These are phyloP conservation scores for Isichthys henryi DNA, from an alignment of 2,113 vertebrate genomes.

Conservation along the genomic window DNA sequence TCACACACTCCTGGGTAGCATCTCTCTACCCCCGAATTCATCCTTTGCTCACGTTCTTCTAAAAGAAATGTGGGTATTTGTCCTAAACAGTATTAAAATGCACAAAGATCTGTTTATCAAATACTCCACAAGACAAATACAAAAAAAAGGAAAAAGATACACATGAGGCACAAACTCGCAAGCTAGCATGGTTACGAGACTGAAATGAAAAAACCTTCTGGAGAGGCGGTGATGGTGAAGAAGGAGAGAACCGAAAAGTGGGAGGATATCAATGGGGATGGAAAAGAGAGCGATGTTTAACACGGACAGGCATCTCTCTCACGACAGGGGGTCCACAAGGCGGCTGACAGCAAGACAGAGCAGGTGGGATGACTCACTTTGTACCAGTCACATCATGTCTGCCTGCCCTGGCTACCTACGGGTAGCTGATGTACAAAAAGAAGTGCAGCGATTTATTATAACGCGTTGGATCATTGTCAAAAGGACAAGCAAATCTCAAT, in stretches of 20 bases:
- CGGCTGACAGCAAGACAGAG: slow-evolving; percentile 67
- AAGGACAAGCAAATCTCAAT: slow-evolving; percentile 59
- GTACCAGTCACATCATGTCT: slow-evolving; percentile 99
- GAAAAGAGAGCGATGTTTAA: slow-evolving; percentile 69
- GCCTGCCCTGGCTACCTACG: slow-evolving; percentile 99
- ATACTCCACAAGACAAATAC: slow-evolving; percentile 59
- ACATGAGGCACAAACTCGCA: slow-evolving; percentile 64
- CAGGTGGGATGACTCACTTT: slow-evolving; percentile 98
- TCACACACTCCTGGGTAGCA: neutral
- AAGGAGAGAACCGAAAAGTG: slow-evolving; percentile 46
- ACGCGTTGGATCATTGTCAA: slow-evolving; percentile 77
- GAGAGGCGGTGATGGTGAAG: slow-evolving; percentile 57
- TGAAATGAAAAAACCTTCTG: slow-evolving; percentile 61
- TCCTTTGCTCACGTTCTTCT: neutral
- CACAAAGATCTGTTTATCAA: slow-evolving; percentile 8
- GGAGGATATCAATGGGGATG: slow-evolving; percentile 57
- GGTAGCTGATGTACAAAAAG: slow-evolving; percentile 99
- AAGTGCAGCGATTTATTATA: slow-evolving; percentile 87
- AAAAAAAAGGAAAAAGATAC: slow-evolving; percentile 52
- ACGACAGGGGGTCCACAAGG: slow-evolving; percentile 76
- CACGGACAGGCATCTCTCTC: slow-evolving; percentile 81
- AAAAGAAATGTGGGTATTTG: neutral
- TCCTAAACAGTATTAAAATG: slow-evolving; percentile 51
- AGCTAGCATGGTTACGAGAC: slow-evolving; percentile 66
- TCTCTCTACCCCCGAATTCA: neutral